Evolutionary conservation across 2,888 invertebrate genomes (phyloP).

Genomic region (Cephalotes varians): DNA sequence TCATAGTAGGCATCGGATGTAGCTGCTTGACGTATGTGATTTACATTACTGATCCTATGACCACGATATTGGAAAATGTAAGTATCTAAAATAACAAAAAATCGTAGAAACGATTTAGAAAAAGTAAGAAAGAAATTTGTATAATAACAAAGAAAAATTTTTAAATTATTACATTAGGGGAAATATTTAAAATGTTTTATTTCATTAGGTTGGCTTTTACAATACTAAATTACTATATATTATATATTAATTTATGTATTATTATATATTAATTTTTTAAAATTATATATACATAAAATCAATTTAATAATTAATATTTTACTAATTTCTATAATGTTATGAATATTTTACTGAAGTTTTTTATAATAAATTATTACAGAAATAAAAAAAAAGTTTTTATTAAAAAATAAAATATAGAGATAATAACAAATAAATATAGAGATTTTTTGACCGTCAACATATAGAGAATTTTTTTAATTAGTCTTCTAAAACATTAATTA

Average conservation of each 20-base stretch:
- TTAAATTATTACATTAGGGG: no score
- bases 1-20: slow-evolving; percentile 81
- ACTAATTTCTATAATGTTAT: no score
- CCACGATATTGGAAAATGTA: slow-evolving; percentile 80
- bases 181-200: neutral
- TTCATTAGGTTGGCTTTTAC: neutral
- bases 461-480: no score
- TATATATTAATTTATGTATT: no score
- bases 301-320: neutral
- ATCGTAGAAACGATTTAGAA: neutral
- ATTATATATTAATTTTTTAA: neutral
- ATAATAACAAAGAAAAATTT: neutral
- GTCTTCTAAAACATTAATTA: no score
- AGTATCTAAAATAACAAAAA: slow-evolving; percentile 69
- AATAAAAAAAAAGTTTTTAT: no score
- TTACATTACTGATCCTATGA: slow-evolving; percentile 82
- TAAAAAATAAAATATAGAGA: no score
- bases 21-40: slow-evolving; percentile 80
- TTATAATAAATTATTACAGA: no score
- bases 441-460: no score
- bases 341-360: no score
- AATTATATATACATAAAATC: no score
- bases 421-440: no score
- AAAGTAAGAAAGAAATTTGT: neutral
- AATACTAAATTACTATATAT: neutral